Evolutionary conservation across 2,797 vertebrate species (phyloP).

Genomic region (Gambelia wislizenii): DNA sequence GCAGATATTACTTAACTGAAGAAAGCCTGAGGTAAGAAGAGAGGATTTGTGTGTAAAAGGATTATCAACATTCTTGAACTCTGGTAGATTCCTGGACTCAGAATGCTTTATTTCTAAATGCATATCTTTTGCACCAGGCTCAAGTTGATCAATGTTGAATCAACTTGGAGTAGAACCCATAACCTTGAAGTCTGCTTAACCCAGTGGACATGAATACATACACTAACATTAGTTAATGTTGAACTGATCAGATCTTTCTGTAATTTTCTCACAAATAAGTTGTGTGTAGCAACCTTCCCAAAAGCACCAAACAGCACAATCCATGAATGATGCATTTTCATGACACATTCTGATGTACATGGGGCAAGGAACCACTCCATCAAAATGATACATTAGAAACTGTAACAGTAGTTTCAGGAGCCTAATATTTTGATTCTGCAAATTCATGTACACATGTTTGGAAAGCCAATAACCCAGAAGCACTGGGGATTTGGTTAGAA

Average conservation of each 20-base stretch:
- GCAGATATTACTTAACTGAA: too few species aligned
- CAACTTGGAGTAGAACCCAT: too few species aligned
- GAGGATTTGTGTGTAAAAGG: too few species aligned
- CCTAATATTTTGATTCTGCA: background rate
- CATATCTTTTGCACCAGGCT: too few species aligned
- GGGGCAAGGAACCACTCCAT: background rate
- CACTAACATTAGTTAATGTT: background rate
- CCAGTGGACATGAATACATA: background rate
- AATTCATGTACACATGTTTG: background rate
- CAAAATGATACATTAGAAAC: background rate
- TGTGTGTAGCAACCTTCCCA: background rate
- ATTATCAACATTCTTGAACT: too few species aligned
- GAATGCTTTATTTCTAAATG: too few species aligned
- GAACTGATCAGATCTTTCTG: background rate
- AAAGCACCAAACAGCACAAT: background rate
- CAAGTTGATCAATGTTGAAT: too few species aligned
- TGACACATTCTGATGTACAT: background rate
- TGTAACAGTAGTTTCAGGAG: background rate
- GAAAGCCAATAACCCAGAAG: background rate
- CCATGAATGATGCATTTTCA: background rate
- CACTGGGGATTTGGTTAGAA: background rate
- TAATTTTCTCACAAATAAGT: background rate
- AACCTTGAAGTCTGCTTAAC: too few species aligned
- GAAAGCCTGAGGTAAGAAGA: too few species aligned
- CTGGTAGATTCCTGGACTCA: too few species aligned